Percentiles rank a stretch among this genome's conserved stretches.
Conservation (phyloP, 1,140 invertebrate genomes). For the Lasaia peninsularis region DNA sequence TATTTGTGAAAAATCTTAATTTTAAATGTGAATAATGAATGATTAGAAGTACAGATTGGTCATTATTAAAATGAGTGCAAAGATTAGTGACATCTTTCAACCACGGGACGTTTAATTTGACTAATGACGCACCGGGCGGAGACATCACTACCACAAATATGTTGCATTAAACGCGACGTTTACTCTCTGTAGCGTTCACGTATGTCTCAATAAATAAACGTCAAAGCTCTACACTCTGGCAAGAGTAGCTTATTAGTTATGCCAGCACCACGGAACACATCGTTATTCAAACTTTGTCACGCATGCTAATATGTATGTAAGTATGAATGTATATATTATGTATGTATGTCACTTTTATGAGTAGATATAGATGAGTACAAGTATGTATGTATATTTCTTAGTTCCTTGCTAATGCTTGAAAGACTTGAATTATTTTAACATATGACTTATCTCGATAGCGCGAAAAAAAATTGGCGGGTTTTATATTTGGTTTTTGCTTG, state of each 20-base stretch:
- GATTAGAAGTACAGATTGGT: too few relatives aligned
- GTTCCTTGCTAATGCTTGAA: too few relatives aligned
- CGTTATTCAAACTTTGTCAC: conserved; percentile 10
- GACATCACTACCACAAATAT: conserved; percentile 28
- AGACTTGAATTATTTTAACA: too few relatives aligned
- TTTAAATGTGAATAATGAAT: too few relatives aligned
- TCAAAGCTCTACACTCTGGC: conserved; percentile 19
- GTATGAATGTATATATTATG: too few relatives aligned
- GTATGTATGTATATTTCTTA: too few relatives aligned
- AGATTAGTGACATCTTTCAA: neutral
- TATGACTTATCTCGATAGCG: too few relatives aligned
- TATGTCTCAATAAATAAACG: conserved; percentile 41
- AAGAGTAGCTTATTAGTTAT: conserved; percentile 9
- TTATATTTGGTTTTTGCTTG: too few relatives aligned
- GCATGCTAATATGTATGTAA: neutral
- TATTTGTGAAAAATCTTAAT: too few relatives aligned
- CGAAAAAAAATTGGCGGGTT: too few relatives aligned
- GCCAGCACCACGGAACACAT: neutral
- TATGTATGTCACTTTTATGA: too few relatives aligned
- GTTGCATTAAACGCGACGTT: conserved; percentile 28
- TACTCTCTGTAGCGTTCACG: conserved; percentile 22
- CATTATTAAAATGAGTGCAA: neutral
- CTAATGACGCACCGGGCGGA: conserved; percentile 29
- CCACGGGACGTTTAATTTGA: conserved; percentile 39
- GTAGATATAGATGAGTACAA: too few relatives aligned